phyloP scores from a whole-genome alignment of 2,797 vertebrate species.

The Myotis daubentonii region DNA sequence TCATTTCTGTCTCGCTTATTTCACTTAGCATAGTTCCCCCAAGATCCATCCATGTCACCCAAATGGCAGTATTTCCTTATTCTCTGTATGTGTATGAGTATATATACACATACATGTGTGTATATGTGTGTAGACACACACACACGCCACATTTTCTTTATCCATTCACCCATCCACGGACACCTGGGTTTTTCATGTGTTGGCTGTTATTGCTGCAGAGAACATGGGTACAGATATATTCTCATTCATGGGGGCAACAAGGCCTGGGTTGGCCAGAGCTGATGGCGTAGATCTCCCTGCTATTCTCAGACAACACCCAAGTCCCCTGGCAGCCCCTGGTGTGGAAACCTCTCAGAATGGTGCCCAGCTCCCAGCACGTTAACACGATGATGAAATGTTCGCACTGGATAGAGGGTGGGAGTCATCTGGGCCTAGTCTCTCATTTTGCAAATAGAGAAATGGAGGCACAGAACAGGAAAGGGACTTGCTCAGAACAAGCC shows the following conservation, averaged over 20 bases:
- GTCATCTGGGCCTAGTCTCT: background rate
- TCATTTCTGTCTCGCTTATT: background rate
- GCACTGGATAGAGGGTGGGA: accelerated
- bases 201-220: background rate
- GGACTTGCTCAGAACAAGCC: background rate
- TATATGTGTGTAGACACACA: background rate
- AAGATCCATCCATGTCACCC: background rate
- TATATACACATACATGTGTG: background rate
- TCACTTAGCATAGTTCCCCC: background rate
- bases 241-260: background rate
- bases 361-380: accelerated
- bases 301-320: background rate
- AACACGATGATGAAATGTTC: background rate
- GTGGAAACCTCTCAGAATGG: background rate
- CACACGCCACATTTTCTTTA: background rate
- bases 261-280: background rate
- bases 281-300: accelerated
- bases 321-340: background rate
- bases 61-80: background rate
- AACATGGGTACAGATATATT: no score
- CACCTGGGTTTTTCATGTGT: background rate
- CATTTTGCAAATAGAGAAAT: background rate
- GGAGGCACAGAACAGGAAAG: background rate
- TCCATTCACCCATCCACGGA: background rate
- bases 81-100: background rate